Evolutionary conservation across 1,140 invertebrate genomes (phyloP).

Genomic region (Aphelenchoides fujianensis): DNA sequence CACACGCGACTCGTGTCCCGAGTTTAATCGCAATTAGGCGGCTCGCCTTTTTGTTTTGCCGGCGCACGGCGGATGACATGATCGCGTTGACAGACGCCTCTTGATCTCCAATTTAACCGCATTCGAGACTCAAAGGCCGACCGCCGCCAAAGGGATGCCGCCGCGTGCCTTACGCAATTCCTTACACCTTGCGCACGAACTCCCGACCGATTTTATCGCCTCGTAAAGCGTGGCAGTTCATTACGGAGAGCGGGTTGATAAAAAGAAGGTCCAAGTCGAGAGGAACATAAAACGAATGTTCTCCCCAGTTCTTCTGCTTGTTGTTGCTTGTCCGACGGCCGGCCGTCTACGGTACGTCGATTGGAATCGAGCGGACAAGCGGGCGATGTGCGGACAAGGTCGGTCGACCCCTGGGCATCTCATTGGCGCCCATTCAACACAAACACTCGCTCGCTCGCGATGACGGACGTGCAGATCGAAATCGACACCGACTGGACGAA

Average conservation of each 20-base stretch:
- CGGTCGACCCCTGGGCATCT: not conserved
- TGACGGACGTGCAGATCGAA: conserved; percentile 11
- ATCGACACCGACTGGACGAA: not conserved
- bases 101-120: not conserved
- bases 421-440: not conserved
- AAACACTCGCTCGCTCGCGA: no score
- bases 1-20: no score
- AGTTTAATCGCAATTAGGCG: conserved; percentile 1
- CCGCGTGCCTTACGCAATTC: not conserved
- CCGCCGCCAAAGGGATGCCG: not conserved
- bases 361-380: not conserved
- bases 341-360: no score
- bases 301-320: no score
- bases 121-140: not conserved
- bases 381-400: not conserved
- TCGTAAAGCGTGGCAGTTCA: conserved; percentile 2
- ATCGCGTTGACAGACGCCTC: not conserved
- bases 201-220: not conserved
- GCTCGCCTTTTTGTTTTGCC: not conserved
- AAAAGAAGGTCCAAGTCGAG: not conserved
- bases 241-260: not conserved
- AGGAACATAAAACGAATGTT: no score
- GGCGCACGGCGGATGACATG: not conserved
- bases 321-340: no score
- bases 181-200: not conserved